Conservation (phyloP, 2,888 invertebrate genomes). For the Phlogophora meticulosa region DNA sequence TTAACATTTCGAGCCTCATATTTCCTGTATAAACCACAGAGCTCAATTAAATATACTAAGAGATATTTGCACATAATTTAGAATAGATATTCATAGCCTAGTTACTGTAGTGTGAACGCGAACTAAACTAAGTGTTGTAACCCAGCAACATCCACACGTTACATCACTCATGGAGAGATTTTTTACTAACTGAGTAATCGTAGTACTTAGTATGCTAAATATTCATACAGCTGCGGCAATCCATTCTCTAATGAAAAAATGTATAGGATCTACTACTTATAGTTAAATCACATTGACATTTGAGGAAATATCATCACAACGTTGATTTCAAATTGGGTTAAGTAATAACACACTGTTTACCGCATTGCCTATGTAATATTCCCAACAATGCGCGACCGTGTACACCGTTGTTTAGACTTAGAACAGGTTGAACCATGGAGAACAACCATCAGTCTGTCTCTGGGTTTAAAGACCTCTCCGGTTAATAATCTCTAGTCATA, state of each 20-base stretch:
- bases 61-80: constrained; percentile 13
- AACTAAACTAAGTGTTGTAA: constrained; percentile 36
- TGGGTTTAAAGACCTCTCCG: constrained; percentile 12
- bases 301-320: no score
- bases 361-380: no score
- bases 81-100: constrained; percentile 37
- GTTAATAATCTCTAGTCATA: constrained; percentile 15
- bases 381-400: constrained; percentile 3
- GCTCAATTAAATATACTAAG: constrained; percentile 22
- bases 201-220: constrained; percentile 10
- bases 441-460: constrained; percentile 16
- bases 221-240: background rate
- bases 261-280: background rate
- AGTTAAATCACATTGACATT: no score
- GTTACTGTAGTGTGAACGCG: constrained; percentile 23
- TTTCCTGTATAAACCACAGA: constrained; percentile 15
- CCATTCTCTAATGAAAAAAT: background rate
- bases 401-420: background rate
- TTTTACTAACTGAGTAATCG: constrained; percentile 26
- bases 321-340: no score
- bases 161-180: constrained; percentile 42
- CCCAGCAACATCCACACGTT: constrained; percentile 34
- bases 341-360: no score
- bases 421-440: background rate
- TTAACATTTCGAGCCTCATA: background rate